A percentile compares a stretch with the other conserved stretches of the same genome.
phyloP scores from a whole-genome alignment of 2,888 invertebrate species.

The Chirona hameri region DNA sequence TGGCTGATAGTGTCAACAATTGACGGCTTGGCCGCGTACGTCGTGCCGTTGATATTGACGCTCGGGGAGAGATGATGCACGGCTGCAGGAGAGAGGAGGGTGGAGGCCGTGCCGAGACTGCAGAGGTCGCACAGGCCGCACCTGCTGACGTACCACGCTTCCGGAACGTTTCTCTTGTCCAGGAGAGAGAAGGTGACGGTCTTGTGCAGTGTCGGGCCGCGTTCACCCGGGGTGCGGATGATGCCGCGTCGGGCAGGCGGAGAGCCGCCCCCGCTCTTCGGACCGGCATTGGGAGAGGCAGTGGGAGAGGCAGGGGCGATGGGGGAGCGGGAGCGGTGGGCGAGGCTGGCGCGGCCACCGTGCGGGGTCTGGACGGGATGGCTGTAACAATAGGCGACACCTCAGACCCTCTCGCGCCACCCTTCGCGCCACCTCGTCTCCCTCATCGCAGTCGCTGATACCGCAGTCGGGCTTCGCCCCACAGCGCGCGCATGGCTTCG shows the following conservation, averaged over 20 bases:
- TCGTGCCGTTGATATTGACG: constrained; percentile 12
- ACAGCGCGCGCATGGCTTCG: constrained; percentile 11
- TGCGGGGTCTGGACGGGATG: too few species aligned
- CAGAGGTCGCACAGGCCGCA: neutral
- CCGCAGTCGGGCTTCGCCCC: constrained; percentile 28
- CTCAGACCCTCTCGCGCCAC: neutral
- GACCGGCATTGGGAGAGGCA: too few species aligned
- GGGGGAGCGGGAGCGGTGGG: neutral
- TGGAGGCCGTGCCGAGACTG: neutral
- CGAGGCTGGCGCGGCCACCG: neutral
- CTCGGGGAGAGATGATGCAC: constrained; percentile 10
- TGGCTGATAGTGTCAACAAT: constrained; percentile 23
- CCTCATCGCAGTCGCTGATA: constrained; percentile 30
- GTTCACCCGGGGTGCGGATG: neutral
- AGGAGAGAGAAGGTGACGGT: constrained; percentile 13
- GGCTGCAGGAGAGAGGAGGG: neutral
- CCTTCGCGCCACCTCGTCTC: neutral
- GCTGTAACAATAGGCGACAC: neutral
- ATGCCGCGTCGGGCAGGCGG: neutral
- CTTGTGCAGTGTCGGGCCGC: neutral
- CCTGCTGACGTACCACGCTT: neutral
- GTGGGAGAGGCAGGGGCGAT: too few species aligned
- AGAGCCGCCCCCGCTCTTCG: too few species aligned
- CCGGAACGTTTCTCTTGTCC: neutral
- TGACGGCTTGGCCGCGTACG: constrained; percentile 9